These are phyloP conservation scores for Thaumetopoea pityocampa DNA, from an alignment of 1,140 invertebrate species.

Conservation along the genomic window DNA sequence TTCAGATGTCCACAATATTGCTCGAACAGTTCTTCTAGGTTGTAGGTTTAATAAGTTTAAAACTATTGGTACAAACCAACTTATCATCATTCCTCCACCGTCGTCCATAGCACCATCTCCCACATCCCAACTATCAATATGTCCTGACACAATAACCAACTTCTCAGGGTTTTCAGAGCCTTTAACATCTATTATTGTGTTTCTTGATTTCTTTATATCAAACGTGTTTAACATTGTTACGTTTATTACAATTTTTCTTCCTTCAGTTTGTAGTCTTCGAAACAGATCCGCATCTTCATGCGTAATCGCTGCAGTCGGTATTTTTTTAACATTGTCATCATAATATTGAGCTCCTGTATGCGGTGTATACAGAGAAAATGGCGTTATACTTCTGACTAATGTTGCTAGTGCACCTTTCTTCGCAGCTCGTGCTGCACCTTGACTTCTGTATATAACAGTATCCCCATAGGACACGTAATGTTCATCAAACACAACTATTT, in stretches of 20 bases:
- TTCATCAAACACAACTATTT: conserved; percentile 87
- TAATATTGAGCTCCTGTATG: conserved; percentile 83
- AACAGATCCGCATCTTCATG: conserved; percentile 87
- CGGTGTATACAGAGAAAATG: conserved; percentile 82
- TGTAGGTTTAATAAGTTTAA: conserved; percentile 80
- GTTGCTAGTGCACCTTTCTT: conserved; percentile 85
- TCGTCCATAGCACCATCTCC: conserved; percentile 93
- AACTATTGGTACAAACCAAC: conserved; percentile 84
- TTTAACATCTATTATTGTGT: conserved; percentile 83
- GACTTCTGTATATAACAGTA: conserved; percentile 67
- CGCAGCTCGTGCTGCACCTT: conserved; percentile 78
- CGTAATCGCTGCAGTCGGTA: conserved; percentile 89
- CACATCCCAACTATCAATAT: conserved; percentile 93
- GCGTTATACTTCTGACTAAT: conserved; percentile 84
- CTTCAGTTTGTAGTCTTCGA: conserved; percentile 78
- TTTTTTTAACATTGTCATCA: conserved; percentile 77
- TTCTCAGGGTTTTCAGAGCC: conserved; percentile 78
- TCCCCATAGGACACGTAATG: conserved; percentile 78
- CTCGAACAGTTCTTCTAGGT: conserved; percentile 84
- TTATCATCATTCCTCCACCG: conserved; percentile 88
- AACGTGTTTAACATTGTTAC: conserved; percentile 68
- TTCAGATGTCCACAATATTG: conserved; percentile 90
- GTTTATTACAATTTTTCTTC: conserved; percentile 68
- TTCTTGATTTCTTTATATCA: conserved; percentile 78
- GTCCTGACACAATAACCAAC: conserved; percentile 87